These are phyloP conservation scores for Anas georgica DNA, from an alignment of 2,797 vertebrate genomes.

Conservation along the genomic window DNA sequence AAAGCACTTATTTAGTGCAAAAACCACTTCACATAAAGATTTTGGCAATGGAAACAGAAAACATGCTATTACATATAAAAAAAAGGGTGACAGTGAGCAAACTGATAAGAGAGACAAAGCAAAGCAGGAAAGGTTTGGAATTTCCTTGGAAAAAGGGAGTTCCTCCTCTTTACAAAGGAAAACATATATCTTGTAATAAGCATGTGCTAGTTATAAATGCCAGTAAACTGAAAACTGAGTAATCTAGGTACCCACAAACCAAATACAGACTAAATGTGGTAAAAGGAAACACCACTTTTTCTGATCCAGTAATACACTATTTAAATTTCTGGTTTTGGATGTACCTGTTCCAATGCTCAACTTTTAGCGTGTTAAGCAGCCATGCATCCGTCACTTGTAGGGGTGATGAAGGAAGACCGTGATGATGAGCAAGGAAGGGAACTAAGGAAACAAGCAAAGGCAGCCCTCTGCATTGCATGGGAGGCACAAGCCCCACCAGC, in stretches of 20 bases:
- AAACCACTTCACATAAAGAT: not conserved
- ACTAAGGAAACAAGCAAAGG: not conserved
- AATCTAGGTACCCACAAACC: not conserved
- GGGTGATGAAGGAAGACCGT: not conserved
- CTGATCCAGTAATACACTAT: not conserved
- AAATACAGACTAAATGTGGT: not conserved
- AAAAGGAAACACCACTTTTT: not conserved
- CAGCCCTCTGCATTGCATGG: not conserved
- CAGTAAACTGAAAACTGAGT: not conserved
- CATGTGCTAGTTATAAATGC: not conserved
- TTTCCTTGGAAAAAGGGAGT: not conserved
- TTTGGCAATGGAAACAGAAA: not conserved
- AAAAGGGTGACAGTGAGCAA: not conserved
- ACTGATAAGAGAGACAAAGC: not conserved
- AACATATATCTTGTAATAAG: not conserved
- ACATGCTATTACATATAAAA: not conserved
- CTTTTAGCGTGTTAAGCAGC: rapidly evolving
- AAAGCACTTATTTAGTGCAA: not conserved
- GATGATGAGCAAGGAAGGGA: not conserved
- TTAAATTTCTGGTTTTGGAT: not conserved
- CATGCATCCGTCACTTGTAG: not conserved
- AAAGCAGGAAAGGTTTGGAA: not conserved
- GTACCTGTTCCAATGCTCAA: not conserved
- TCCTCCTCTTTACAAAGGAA: not conserved
- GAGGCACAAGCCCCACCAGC: rapidly evolving